Evolutionary conservation across 2,888 invertebrate species (phyloP), one percentile per base, ranked within the genome.

Genomic region (Chloromyia formosa): DNA sequence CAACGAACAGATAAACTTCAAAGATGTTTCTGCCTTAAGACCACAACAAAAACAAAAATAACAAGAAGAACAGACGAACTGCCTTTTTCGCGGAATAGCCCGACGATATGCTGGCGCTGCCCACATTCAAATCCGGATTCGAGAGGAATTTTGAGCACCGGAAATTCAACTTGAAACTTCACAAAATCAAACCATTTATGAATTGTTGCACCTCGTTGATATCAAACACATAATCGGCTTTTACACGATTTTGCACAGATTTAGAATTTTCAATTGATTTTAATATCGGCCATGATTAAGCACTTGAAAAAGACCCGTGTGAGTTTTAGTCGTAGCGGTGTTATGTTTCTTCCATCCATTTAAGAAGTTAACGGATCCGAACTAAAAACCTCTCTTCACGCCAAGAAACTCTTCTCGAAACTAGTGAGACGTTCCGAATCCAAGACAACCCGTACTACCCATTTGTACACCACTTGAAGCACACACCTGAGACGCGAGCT

Each of bases 341-440:
- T 23, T 20, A 2, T 56, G 40, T 69, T 42, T 23, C 61, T 75
- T 14, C 54, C 16, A 35, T 4, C 3, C 18, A 66, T 73, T 53
- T 22, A 66, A 66, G 16, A 66, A 49, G 35, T 18, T 22, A 42
- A 58, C 56, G 58, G 42, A 58, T 35, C 22, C 56, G 58, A 2
- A 16, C 27, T 16, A 61, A 40, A 73, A 54, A 40, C 53, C 40
- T 64, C 69, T 62, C 75, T 56, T 53, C 49, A 75, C 73, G 73
- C 75, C 64, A 71, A 62, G 54, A 74, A 73, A 58, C 62, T 45
- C 56, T 62, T 74, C 75, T 74, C 74, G 64, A 42, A 74, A 76
- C 75, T 76, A 7, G 27, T 35, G 75, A 76, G 58, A 66, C 73
- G 49, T 40, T 22, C 60, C 27, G 20, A 54, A 60, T 40, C 27